Percentiles rank a stretch among this genome's conserved stretches.
Evolutionary conservation across 1,140 invertebrate genomes (phyloP).

Genomic region (Harlomillsia oculata): DNA sequence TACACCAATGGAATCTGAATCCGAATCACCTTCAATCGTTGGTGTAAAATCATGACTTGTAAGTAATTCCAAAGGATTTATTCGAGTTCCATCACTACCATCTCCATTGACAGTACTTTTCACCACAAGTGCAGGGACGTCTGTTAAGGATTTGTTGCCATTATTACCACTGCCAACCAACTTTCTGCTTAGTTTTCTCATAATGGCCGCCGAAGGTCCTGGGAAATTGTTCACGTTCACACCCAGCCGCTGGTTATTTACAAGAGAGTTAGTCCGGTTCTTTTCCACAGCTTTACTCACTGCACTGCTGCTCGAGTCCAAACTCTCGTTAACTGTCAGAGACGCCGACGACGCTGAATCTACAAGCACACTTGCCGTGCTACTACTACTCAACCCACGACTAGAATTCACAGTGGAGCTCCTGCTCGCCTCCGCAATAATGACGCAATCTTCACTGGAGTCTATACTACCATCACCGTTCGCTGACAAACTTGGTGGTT

Average conservation of each 20-base stretch:
- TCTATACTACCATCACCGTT: slow-evolving; percentile 5
- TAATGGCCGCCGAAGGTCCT: background rate
- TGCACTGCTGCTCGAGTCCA: background rate
- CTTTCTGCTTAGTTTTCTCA: background rate
- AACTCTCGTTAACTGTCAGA: too few species aligned
- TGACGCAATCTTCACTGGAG: slow-evolving; percentile 18
- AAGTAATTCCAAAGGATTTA: slow-evolving; percentile 3
- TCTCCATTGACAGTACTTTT: slow-evolving; percentile 5
- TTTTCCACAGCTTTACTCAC: slow-evolving; percentile 1
- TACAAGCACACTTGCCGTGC: slow-evolving; percentile 9
- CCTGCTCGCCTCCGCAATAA: background rate
- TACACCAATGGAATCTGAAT: background rate
- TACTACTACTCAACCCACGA: slow-evolving; percentile 13
- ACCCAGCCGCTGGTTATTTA: slow-evolving; percentile 2
- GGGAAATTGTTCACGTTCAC: slow-evolving; percentile 1
- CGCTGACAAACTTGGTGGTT: background rate
- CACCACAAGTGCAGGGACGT: background rate
- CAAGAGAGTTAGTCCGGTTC: slow-evolving; percentile 8
- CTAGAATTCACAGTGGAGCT: slow-evolving; percentile 11
- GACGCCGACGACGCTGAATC: too few species aligned
- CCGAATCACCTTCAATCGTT: background rate
- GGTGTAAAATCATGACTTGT: slow-evolving; percentile 1
- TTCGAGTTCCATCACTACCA: background rate
- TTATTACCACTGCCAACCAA: slow-evolving; percentile 2
- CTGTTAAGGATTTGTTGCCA: background rate